A percentile compares a stretch with the other conserved stretches of the same genome.
Conservation (phyloP, 2,888 invertebrate genomes). For the Parelbella ahira region DNA sequence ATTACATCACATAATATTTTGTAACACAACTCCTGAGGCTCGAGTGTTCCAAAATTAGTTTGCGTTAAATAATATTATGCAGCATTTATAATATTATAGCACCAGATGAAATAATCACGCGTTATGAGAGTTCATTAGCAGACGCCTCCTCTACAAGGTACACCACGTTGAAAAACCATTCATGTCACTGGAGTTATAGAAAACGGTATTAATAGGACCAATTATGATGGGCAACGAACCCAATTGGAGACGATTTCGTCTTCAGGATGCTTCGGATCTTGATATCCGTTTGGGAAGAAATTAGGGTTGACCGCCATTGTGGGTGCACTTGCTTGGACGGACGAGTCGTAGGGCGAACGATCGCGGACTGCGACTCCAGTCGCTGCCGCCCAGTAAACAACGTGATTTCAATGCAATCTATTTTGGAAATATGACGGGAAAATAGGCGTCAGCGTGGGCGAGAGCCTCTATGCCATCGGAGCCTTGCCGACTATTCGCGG, state of each 20-base stretch:
- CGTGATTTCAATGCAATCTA: slow-evolving; percentile 76
- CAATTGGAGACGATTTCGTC: slow-evolving; percentile 82
- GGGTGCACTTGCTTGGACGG: slow-evolving; percentile 52
- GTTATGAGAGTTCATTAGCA: slow-evolving; percentile 3
- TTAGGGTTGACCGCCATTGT: slow-evolving; percentile 70
- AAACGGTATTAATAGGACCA: slow-evolving; percentile 6
- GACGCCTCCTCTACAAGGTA: slow-evolving; percentile 11
- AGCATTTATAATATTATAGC: slow-evolving; percentile 13
- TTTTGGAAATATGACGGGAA: slow-evolving; percentile 75
- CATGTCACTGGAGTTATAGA: slow-evolving; percentile 11
- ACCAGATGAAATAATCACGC: slow-evolving; percentile 20
- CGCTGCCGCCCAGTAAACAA: slow-evolving; percentile 70
- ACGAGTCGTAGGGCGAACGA: slow-evolving; percentile 62
- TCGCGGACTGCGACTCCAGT: slow-evolving; percentile 69
- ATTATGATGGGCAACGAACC: slow-evolving; percentile 65
- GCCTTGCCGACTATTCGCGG: slow-evolving; percentile 47
- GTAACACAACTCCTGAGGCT: slow-evolving; percentile 57
- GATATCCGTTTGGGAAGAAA: slow-evolving; percentile 78
- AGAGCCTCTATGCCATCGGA: slow-evolving; percentile 49
- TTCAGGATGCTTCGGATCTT: slow-evolving; percentile 76
- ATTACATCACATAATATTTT: slow-evolving; percentile 68
- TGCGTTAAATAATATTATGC: slow-evolving; percentile 28
- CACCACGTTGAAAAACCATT: slow-evolving; percentile 12
- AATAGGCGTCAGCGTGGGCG: slow-evolving; percentile 67
- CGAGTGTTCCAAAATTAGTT: slow-evolving; percentile 63